These are phyloP conservation scores for Catharus fuscescens DNA, from an alignment of 2,113 vertebrate species.

Conservation along the genomic window DNA sequence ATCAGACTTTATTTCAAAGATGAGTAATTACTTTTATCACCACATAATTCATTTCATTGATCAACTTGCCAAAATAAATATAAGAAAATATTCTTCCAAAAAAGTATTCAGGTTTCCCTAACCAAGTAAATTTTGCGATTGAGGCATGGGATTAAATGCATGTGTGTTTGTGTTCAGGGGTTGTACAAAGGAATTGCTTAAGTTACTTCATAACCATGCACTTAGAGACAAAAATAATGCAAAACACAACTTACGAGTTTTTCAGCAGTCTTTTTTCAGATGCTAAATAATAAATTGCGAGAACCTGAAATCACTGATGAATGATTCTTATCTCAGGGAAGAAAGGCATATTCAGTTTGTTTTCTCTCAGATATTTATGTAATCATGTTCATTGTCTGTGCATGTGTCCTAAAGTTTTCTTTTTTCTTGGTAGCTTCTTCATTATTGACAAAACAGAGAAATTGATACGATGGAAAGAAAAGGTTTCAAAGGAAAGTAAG, in stretches of 20 bases:
- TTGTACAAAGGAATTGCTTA: not conserved
- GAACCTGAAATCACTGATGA: not conserved
- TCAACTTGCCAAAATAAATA: not conserved
- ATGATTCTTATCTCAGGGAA: not conserved
- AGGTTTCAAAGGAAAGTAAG: not conserved
- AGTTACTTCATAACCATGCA: not conserved
- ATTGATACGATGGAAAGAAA: not conserved
- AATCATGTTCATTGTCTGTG: not conserved
- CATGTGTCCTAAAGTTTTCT: not conserved
- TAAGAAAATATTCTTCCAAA: not conserved
- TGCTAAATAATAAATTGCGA: not conserved
- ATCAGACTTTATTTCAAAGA: not conserved
- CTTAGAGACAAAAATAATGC: not conserved
- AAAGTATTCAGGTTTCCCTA: not conserved
- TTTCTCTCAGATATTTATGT: not conserved
- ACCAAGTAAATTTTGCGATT: not conserved
- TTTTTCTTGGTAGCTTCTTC: not conserved
- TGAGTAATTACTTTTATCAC: not conserved
- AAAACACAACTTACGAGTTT: not conserved
- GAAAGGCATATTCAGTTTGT: not conserved
- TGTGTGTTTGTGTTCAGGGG: fast-evolving
- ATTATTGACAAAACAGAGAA: not conserved
- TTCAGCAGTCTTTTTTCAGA: not conserved
- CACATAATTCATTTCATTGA: not conserved
- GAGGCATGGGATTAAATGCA: not conserved